Evolutionary conservation across 2,113 vertebrate genomes (phyloP).

Genomic region (Zootoca vivipara): DNA sequence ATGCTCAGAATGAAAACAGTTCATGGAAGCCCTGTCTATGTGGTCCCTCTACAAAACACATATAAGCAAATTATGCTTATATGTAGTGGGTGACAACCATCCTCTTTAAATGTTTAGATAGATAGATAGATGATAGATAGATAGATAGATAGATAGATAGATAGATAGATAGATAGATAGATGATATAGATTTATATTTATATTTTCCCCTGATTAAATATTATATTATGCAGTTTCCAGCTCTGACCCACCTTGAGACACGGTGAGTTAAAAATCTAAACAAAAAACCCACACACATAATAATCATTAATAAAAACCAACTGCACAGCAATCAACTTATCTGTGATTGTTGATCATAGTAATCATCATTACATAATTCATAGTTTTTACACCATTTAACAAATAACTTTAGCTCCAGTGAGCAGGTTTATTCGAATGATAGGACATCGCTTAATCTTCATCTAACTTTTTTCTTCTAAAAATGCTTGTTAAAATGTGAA

Average conservation of each 20-base stretch:
- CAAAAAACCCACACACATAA: background rate
- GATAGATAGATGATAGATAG: too few relatives aligned
- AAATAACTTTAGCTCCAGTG: slow-evolving; percentile 68
- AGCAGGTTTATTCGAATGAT: slow-evolving; percentile 58
- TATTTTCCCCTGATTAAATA: too few relatives aligned
- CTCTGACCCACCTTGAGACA: background rate
- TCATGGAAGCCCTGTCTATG: background rate
- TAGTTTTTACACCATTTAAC: slow-evolving; percentile 70
- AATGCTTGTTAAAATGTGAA: background rate
- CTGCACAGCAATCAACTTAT: slow-evolving; percentile 37
- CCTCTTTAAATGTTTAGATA: too few relatives aligned
- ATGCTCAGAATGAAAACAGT: background rate
- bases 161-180: too few relatives aligned
- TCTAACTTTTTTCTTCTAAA: background rate
- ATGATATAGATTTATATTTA: background rate
- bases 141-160: too few relatives aligned
- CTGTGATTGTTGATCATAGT: slow-evolving; percentile 58
- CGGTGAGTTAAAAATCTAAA: background rate
- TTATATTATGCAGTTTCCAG: background rate
- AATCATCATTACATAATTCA: slow-evolving; percentile 60
- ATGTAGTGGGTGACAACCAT: background rate
- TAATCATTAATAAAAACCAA: background rate
- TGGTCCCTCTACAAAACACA: background rate
- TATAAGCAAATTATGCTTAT: background rate
- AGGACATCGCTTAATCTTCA: background rate